phyloP scores from a whole-genome alignment of 2,113 vertebrate species.

The Steatornis caripensis region DNA sequence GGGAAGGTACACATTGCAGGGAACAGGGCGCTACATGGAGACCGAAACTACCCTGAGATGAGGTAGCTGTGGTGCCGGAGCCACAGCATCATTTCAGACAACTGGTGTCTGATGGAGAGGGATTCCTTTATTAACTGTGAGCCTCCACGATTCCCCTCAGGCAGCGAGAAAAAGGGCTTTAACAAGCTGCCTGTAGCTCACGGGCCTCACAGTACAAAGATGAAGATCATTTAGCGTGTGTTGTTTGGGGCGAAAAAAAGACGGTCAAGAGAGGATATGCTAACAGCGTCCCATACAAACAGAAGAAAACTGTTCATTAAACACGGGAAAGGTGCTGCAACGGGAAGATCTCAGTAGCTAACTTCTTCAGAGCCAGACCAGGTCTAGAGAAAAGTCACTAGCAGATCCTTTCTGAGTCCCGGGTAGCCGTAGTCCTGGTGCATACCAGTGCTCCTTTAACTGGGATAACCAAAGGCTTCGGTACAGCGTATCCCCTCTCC shows the following conservation, averaged over 20 bases:
- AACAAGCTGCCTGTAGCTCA: not conserved
- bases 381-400: not conserved
- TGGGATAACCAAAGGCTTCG: not conserved
- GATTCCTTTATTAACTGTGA: not conserved
- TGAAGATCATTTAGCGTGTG: not conserved
- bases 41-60: not conserved
- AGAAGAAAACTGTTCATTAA: slow-evolving; percentile 4
- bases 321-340: not conserved
- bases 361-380: not conserved
- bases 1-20: not conserved
- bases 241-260: not conserved
- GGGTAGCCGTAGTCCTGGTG: not conserved
- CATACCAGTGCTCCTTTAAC: not conserved
- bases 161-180: not conserved
- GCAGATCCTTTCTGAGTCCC: not conserved
- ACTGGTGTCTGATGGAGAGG: slow-evolving; percentile 10
- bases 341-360: not conserved
- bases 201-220: not conserved
- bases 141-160: not conserved
- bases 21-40: not conserved
- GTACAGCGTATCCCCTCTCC: not conserved
- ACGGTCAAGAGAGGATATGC: not conserved
- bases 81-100: not conserved
- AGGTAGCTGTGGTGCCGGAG: not conserved
- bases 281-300: not conserved